A percentile compares a stretch with the other conserved stretches of the same genome.
phyloP scores from a whole-genome alignment of 2,888 invertebrate genomes.

The Eilema griseolum region DNA sequence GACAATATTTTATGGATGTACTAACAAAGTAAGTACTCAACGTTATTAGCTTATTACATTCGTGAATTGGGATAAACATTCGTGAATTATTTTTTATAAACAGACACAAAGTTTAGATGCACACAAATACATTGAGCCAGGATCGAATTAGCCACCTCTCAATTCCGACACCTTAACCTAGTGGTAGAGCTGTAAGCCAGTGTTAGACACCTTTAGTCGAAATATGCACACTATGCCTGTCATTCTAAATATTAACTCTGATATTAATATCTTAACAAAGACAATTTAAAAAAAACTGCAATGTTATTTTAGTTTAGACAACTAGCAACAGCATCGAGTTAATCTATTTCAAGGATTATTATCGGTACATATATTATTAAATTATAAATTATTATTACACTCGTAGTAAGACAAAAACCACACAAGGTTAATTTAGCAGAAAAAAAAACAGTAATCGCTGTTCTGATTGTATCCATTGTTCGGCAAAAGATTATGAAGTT shows the following conservation, averaged over 20 bases:
- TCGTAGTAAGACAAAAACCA: not conserved
- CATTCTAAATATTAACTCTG: too few species aligned
- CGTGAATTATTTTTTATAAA: too few species aligned
- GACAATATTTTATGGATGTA: too few species aligned
- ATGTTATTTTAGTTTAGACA: not conserved
- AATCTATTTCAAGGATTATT: slow-evolving; percentile 6
- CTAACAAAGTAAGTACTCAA: too few species aligned
- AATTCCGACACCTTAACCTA: not conserved
- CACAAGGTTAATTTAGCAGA: not conserved
- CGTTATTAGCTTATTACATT: not conserved
- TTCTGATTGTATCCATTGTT: slow-evolving; percentile 10
- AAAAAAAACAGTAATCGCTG: not conserved
- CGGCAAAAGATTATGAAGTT: slow-evolving; percentile 40
- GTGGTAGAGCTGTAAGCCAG: too few species aligned
- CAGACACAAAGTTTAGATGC: too few species aligned
- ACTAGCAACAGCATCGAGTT: not conserved
- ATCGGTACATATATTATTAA: not conserved
- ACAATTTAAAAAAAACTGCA: not conserved
- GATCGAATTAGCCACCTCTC: not conserved
- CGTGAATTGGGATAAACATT: not conserved
- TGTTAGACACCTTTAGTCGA: too few species aligned
- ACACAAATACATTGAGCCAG: not conserved
- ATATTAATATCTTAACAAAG: not conserved
- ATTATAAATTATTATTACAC: not conserved
- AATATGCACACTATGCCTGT: too few species aligned